Percentiles rank a stretch among this genome's conserved stretches.
Evolutionary conservation across 2,888 invertebrate genomes (phyloP).

Genomic region (Danaus chrysippus): DNA sequence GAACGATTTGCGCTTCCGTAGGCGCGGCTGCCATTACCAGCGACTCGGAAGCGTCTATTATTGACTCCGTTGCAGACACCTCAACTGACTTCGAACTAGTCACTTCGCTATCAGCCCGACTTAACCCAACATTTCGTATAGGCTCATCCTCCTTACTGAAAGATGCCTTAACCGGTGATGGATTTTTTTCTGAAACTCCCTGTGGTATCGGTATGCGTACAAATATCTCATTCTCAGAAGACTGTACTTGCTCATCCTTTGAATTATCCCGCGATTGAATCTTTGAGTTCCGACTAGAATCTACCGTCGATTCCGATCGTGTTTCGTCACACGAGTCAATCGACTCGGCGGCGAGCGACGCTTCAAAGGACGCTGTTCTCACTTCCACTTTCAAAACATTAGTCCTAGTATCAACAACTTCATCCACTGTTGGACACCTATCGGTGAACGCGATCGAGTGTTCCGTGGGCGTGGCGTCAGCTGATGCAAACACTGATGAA

Average conservation of each 20-base stretch:
- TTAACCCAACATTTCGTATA: constrained; percentile 13
- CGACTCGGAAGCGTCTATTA: constrained; percentile 20
- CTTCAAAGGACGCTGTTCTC: constrained; percentile 34
- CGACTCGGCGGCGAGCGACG: constrained; percentile 29
- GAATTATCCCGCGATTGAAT: constrained; percentile 28
- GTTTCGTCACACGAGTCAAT: constrained; percentile 41
- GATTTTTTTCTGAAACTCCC: constrained; percentile 52
- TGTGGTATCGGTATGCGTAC: constrained; percentile 43
- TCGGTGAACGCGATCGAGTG: constrained; percentile 39
- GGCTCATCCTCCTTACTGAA: constrained; percentile 42
- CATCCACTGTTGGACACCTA: constrained; percentile 32
- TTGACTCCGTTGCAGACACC: constrained; percentile 18
- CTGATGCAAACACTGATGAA: constrained; percentile 69
- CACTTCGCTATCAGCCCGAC: constrained; percentile 17
- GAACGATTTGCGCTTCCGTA: constrained; percentile 22
- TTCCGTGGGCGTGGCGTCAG: constrained; percentile 66
- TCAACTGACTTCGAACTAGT: constrained; percentile 18
- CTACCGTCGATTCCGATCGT: constrained; percentile 37
- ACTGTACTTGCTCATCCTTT: constrained; percentile 40
- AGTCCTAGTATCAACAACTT: constrained; percentile 37
- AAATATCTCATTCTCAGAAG: constrained; percentile 44
- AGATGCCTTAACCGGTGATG: constrained; percentile 37
- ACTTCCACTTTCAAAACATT: constrained; percentile 42
- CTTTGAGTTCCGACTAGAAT: constrained; percentile 33
- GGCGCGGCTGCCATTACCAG: constrained; percentile 24